phyloP scores from a whole-genome alignment of 2,797 vertebrate species.

The Typhlichthys subterraneus region DNA sequence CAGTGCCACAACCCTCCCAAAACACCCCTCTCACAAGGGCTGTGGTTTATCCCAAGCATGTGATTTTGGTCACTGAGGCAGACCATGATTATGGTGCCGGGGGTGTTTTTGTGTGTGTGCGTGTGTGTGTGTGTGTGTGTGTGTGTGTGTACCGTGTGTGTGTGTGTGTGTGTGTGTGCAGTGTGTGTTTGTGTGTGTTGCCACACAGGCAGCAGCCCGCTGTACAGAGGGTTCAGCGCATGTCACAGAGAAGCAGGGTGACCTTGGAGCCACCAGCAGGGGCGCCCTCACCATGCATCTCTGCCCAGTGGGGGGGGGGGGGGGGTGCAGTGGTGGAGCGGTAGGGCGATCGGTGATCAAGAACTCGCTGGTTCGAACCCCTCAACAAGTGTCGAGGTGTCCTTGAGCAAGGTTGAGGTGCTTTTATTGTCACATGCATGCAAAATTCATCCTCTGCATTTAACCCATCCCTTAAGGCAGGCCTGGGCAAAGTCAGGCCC shows the following conservation, averaged over 20 bases:
- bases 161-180: background rate
- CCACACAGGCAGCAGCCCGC: background rate
- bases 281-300: background rate
- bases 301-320: too few species aligned
- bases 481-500: too few species aligned
- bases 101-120: background rate
- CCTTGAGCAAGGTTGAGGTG: too few species aligned
- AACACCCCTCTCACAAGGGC: slow-evolving; percentile 38
- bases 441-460: too few species aligned
- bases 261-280: slow-evolving; percentile 28
- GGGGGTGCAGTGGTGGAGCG: background rate
- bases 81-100: slow-evolving; percentile 41
- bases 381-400: too few species aligned
- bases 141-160: background rate
- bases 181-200: background rate
- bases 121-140: background rate
- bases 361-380: too few species aligned
- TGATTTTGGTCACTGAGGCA: slow-evolving; percentile 53
- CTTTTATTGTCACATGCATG: too few species aligned
- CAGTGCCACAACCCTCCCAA: slow-evolving; percentile 27
- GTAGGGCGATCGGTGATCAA: background rate
- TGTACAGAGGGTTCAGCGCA: background rate
- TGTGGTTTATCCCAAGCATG: slow-evolving; percentile 57
- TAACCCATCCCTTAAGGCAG: too few species aligned
- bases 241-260: background rate